These are phyloP conservation scores for Gymnoscopelus braueri DNA, from an alignment of 2,797 vertebrate genomes.

Conservation along the genomic window DNA sequence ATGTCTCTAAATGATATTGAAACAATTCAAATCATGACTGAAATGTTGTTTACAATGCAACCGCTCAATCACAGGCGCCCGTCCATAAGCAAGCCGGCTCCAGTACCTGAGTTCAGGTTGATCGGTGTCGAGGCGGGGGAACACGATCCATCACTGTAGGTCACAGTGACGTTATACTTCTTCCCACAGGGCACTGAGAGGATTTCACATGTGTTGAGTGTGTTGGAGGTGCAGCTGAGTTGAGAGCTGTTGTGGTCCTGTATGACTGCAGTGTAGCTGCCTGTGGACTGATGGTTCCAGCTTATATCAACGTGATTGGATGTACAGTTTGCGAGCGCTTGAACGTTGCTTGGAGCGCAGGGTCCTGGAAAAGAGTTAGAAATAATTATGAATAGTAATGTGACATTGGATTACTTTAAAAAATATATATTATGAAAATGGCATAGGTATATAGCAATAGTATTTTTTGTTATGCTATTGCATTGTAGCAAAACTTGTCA, in stretches of 20 bases:
- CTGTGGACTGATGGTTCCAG: slow-evolving; percentile 64
- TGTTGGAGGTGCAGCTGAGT: slow-evolving; percentile 69
- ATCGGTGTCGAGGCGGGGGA: slow-evolving; percentile 57
- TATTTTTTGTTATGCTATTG: too few relatives aligned
- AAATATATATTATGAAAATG: too few relatives aligned
- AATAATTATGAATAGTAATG: too few relatives aligned
- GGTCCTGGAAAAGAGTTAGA: slow-evolving; percentile 51
- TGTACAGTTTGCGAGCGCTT: slow-evolving; percentile 66
- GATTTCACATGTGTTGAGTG: slow-evolving; percentile 67
- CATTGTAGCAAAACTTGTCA: too few relatives aligned
- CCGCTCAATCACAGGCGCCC: not conserved
- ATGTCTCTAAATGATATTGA: too few relatives aligned
- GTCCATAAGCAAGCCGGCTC: not conserved
- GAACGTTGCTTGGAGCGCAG: slow-evolving; percentile 65
- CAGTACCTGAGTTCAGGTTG: slow-evolving; percentile 76
- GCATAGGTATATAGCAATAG: too few relatives aligned
- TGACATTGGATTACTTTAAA: too few relatives aligned
- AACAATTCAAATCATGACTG: too few relatives aligned
- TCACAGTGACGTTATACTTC: slow-evolving; percentile 71
- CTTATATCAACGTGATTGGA: slow-evolving; percentile 60
- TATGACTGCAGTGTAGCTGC: slow-evolving; percentile 66
- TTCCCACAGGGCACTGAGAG: slow-evolving; percentile 67
- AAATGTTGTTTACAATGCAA: too few relatives aligned
- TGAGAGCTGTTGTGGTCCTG: slow-evolving; percentile 48
- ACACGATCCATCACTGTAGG: slow-evolving; percentile 63